Percentiles rank a stretch among this genome's conserved stretches.
These are phyloP conservation scores for Brevimyrus niger DNA, from an alignment of 2,113 vertebrate species.

Conservation along the genomic window DNA sequence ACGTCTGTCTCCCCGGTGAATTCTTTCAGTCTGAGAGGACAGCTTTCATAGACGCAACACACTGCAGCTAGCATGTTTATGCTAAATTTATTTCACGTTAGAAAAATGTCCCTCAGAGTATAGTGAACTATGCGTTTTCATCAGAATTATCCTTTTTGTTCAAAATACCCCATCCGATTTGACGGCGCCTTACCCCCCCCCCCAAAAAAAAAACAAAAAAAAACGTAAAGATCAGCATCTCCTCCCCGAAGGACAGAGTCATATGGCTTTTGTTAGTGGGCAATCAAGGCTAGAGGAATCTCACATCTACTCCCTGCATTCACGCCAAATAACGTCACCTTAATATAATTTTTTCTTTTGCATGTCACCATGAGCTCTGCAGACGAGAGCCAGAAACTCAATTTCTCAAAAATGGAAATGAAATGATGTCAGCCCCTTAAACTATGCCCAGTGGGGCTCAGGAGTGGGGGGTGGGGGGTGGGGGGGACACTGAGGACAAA, in stretches of 20 bases:
- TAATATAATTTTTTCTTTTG: not conserved
- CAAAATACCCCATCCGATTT: not conserved
- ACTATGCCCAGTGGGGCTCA: not conserved
- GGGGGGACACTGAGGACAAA: not conserved
- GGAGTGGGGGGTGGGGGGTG: not conserved
- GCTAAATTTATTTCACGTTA: not conserved
- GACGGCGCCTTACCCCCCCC: no score
- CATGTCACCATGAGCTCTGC: conserved; percentile 30
- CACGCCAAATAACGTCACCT: conserved; percentile 44
- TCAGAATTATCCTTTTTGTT: not conserved
- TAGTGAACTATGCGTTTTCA: not conserved
- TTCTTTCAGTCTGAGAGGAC: not conserved
- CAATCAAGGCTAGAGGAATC: conserved; percentile 49
- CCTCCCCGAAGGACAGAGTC: conserved; percentile 21
- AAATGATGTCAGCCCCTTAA: not conserved
- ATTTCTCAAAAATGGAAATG: not conserved
- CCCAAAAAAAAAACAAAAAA: not conserved
- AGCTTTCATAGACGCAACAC: not conserved
- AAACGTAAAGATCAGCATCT: not conserved
- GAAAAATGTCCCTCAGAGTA: not conserved
- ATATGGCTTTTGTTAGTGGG: conserved; percentile 63
- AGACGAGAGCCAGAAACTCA: conserved; percentile 27
- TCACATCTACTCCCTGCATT: conserved; percentile 35
- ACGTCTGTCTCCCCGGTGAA: not conserved
- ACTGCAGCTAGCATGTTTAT: not conserved